Evolutionary conservation across 2,888 invertebrate genomes (phyloP), one percentile per base, ranked within the genome.

Genomic region (Drosophila yooni): DNA sequence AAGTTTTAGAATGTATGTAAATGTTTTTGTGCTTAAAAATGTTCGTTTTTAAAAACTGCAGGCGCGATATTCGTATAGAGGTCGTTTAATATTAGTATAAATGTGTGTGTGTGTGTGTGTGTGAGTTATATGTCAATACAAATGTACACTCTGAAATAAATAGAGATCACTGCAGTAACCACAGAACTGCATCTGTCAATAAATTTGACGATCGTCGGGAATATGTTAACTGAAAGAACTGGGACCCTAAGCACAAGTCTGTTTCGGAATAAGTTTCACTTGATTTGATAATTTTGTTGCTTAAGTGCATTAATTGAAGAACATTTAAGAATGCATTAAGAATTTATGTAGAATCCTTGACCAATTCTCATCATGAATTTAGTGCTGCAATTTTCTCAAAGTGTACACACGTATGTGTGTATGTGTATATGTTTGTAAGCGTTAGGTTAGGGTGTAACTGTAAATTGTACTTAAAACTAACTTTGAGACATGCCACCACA

Each of bases 41-140:
- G 48, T 75, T 70, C 57, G 61, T 53, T 74, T 62, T 75, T 51
- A 79, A 79, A 84, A 83, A 76, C 72, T 76, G 74, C 71, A 60
- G 74, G 76, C 67, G 81, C 74, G 65, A 82, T 85, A 75, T 76
- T 76, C 69, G 82, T 82, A 80, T 70, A 80, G 74, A 82, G 74
- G 70, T 74, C 62, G 54, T 15, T 52, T n/a, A 58, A 50, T 33
- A 58, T 48, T 21, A 36, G 43, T 57, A 38, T 38, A 51, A 57
- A 69, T 38, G 27, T 59, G 2, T 25, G 31, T 69, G 27, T 56
- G 34, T 50, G 31, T 31, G 31, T 31, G 31, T 33, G 33, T 33
- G 33, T 33, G n/a, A n/a, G 33, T 51, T 68, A 67, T 69, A 53
- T 54, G 18, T 25, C 25, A 63, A 38, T 54, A 38, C 33, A 21